Evolutionary conservation across 2,113 vertebrate species (phyloP).

Genomic region (Puffinus mauretanicus): DNA sequence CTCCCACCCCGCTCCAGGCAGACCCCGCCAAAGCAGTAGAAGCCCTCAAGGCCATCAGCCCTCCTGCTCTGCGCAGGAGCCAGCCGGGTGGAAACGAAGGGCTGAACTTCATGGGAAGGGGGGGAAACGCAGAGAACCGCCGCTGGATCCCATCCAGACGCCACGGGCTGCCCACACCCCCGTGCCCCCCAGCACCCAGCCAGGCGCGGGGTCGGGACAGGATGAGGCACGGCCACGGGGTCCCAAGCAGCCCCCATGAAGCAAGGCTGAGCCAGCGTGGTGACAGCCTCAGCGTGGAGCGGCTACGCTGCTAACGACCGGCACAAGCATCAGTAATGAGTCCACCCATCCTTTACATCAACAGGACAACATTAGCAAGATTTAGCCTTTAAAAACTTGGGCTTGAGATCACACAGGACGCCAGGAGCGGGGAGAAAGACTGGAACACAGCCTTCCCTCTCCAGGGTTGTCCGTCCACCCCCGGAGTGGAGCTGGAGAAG

Average conservation of each 20-base stretch:
- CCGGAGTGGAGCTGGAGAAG: neutral
- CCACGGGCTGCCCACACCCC: accelerated
- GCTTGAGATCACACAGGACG: neutral
- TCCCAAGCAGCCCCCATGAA: neutral
- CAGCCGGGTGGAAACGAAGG: neutral
- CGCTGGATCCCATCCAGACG: neutral
- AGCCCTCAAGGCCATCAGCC: neutral
- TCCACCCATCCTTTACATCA: neutral
- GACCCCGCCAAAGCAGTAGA: neutral
- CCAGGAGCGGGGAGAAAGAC: neutral
- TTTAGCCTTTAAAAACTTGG: neutral
- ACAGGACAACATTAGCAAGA: neutral
- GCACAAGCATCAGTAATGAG: neutral
- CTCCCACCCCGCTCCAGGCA: neutral
- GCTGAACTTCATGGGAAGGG: neutral
- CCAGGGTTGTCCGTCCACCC: accelerated
- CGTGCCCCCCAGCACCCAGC: neutral
- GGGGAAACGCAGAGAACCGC: accelerated
- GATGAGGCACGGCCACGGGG: neutral
- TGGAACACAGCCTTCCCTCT: neutral
- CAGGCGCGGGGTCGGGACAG: neutral
- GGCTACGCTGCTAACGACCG: accelerated
- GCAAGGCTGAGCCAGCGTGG: accelerated
- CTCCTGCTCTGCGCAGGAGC: neutral
- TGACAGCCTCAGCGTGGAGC: neutral